These are phyloP conservation scores for Pan troglodytes DNA, from an alignment of 2,113 vertebrate species.

Conservation along the genomic window NHGRI_mPanTro3-v2.1_pri NC_086015.1:104141501-104142000, in stretches of 20 bases:
- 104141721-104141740: neutral
- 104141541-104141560: neutral
- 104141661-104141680: neutral
- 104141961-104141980: constrained; percentile 73
- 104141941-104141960: constrained; percentile 83
- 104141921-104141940: constrained; percentile 9
- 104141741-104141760: neutral
- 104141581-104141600: neutral
- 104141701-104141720: neutral
- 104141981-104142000: constrained; percentile 70
- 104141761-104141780: accelerated
- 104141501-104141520: neutral
- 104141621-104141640: neutral
- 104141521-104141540: neutral
- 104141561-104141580: neutral
- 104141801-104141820: neutral
- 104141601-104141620: neutral
- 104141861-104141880: neutral
- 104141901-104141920: neutral
- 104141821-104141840: neutral
- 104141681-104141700: neutral
- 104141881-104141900: neutral
- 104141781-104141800: neutral
- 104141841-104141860: neutral
- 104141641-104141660: neutral